Conservation (phyloP, 2,113 vertebrate genomes). For the Raja brachyura region DNA sequence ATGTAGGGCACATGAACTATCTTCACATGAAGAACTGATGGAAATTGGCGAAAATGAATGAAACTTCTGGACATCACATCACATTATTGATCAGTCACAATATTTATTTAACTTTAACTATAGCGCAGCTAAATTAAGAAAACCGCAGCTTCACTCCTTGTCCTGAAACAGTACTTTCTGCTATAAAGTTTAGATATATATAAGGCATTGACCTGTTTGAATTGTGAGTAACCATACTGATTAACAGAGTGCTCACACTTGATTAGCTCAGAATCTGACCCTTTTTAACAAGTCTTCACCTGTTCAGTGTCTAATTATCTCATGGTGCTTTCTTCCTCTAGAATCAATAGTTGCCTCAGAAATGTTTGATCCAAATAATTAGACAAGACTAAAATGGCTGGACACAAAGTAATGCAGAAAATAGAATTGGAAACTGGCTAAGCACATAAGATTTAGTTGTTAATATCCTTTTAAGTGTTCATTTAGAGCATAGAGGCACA, state of each 20-base stretch:
- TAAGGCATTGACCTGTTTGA: not conserved
- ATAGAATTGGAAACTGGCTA: not conserved
- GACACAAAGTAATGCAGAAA: not conserved
- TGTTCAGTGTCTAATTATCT: no score
- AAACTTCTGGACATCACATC: not conserved
- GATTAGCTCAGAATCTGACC: no score
- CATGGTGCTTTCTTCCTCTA: no score
- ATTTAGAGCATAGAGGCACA: not conserved
- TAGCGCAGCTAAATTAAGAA: not conserved
- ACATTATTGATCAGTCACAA: not conserved
- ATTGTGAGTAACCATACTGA: not conserved
- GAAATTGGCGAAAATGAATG: not conserved
- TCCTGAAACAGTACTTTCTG: not conserved
- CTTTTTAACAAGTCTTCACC: no score
- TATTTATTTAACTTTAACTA: not conserved
- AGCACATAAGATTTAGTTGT: not conserved
- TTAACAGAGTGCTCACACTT: not conserved
- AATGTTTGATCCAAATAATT: not conserved
- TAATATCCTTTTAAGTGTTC: not conserved
- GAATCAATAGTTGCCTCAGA: not conserved
- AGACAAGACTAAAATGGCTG: not conserved
- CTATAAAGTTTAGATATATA: not conserved
- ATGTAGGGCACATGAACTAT: not conserved
- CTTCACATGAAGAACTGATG: not conserved
- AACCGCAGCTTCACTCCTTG: not conserved